Evolutionary conservation across 1,140 invertebrate species (phyloP).

Genomic region (Andrena cerasifolii): DNA sequence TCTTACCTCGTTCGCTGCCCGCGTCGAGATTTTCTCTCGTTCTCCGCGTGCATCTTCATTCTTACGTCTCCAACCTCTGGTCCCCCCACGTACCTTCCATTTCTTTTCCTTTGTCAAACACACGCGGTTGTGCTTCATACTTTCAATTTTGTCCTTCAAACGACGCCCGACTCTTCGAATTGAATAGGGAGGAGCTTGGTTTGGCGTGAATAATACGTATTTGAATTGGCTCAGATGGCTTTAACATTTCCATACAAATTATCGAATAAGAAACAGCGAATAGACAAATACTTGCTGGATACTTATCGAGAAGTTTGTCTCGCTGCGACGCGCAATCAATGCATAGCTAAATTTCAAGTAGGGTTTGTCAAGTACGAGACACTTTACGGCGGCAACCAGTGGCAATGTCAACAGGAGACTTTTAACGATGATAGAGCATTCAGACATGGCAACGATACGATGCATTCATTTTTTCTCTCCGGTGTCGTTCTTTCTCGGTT

Average conservation of each 20-base stretch:
- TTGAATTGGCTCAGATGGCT: neutral
- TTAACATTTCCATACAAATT: neutral
- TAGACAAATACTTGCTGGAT: neutral
- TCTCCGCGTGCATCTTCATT: conserved; percentile 27
- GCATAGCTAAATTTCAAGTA: too few relatives aligned
- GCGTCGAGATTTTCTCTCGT: conserved; percentile 21
- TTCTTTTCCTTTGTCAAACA: conserved; percentile 5
- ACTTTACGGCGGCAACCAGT: neutral
- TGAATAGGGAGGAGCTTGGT: neutral
- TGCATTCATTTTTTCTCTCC: conserved; percentile 2
- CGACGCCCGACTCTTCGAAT: neutral
- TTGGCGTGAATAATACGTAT: neutral
- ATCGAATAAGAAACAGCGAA: neutral
- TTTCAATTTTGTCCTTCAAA: conserved; percentile 23
- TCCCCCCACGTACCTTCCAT: conserved; percentile 14
- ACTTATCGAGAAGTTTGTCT: neutral
- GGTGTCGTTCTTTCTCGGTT: conserved; percentile 4
- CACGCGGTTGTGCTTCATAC: conserved; percentile 14
- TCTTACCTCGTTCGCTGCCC: conserved; percentile 24
- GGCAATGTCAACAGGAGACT: neutral
- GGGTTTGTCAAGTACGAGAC: too few relatives aligned
- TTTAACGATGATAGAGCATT: neutral
- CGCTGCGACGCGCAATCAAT: neutral
- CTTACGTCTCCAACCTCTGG: conserved; percentile 19
- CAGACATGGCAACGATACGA: neutral